These are phyloP conservation scores for Ophraella communa DNA, from an alignment of 2,888 invertebrate genomes.

Conservation along the genomic window DNA sequence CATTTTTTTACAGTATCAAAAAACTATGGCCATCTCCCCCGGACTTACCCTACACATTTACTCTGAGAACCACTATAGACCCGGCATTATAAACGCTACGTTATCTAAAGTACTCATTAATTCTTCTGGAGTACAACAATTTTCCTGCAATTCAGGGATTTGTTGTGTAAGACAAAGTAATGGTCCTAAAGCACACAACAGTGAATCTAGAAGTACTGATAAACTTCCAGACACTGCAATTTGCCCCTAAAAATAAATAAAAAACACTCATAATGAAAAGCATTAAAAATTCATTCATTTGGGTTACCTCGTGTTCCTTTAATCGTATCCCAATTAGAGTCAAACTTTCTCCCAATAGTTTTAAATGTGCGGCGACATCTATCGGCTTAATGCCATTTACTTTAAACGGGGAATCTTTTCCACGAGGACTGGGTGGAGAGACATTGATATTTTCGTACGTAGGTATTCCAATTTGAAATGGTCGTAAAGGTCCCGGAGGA, in stretches of 20 bases:
- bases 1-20: no score
- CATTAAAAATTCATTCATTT: no score
- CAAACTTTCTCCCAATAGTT: constrained; percentile 90
- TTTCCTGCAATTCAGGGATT: constrained; percentile 76
- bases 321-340: constrained; percentile 91
- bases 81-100: constrained; percentile 79
- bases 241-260: constrained; percentile 71
- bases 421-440: constrained; percentile 56
- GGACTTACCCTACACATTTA: no score
- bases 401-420: constrained; percentile 62
- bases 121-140: constrained; percentile 64
- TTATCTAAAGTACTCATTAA: constrained; percentile 80
- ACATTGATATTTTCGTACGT: constrained; percentile 48
- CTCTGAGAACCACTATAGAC: background rate
- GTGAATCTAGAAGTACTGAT: constrained; percentile 89
- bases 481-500: constrained; percentile 44
- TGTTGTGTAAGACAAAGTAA: constrained; percentile 85
- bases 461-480: constrained; percentile 40
- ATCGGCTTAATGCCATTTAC: constrained; percentile 79
- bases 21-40: no score
- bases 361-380: constrained; percentile 91
- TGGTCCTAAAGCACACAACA: constrained; percentile 90
- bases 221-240: constrained; percentile 94
- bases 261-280: background rate
- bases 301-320: constrained; percentile 89